Evolutionary conservation across 2,888 invertebrate genomes (phyloP), one percentile per base, ranked within the genome.

Genomic region (Zygothrica quintamaculata): DNA sequence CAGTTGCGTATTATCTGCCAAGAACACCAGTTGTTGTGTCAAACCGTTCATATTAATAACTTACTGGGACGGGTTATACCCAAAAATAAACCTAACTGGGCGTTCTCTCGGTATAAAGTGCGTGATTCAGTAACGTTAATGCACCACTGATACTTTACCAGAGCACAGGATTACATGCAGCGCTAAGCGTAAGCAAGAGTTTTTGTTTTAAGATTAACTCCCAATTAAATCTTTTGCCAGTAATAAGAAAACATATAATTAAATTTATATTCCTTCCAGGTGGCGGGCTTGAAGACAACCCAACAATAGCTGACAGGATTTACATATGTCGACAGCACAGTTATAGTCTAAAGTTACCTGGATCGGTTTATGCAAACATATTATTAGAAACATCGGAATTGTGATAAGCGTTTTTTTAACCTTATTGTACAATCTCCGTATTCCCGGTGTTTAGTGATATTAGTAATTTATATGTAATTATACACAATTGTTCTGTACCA

Each of bases 401-500:
- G 71, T 67, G 73, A 77, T 73, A 75, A 74, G 62, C 74, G 82
- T 57, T 46, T 60, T 59, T 48, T 58, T 52, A 43, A n/a, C n/a
- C 60, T 55, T 57, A 52, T 65, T 67, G 66, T 77, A 72, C 68
- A 56, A 69, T 69, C 78, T 84, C 67, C 65, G 51, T 48, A 58
- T 48, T 55, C 50, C 70, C 74, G 77, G 62, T 81, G 79, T 79
- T 77, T 77, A 89, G 84, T 86, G 86, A 88, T 80, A 87, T 84
- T 88, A 87, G 78, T 69, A 68, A 74, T 73, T 77, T 80, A 74
- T 70, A 74, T 68, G 47, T 47, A 58, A 62, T 68, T 61, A 51
- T 43, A 61, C 47, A 60, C 8, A 58, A 48, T 43, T 40, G 70
- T 50, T 16, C 48, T 50, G 39, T 61, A 25, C 39, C 26, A 39